Evolutionary conservation across 2,888 invertebrate species (phyloP).

Genomic region (Protodeltote pygarga): DNA sequence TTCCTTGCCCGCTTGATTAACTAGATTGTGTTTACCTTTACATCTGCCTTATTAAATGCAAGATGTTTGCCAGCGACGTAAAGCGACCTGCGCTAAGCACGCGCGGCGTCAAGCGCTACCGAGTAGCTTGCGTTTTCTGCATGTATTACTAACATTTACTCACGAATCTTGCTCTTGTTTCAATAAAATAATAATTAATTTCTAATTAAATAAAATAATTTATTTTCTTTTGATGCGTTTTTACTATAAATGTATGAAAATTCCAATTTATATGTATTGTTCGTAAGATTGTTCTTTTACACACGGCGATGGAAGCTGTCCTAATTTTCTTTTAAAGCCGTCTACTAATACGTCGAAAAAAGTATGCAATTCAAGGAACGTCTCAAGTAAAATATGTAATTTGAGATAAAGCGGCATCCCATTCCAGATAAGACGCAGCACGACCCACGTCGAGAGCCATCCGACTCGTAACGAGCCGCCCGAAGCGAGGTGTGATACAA

Average conservation of each 20-base stretch:
- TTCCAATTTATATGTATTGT: neutral
- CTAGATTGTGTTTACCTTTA: slow-evolving; percentile 75
- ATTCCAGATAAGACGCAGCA: slow-evolving; percentile 85
- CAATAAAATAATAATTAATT: too few relatives aligned
- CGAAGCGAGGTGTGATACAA: slow-evolving; percentile 87
- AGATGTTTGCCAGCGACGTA: slow-evolving; percentile 52
- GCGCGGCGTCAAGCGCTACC: neutral
- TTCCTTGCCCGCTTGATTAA: slow-evolving; percentile 80
- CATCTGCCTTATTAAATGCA: slow-evolving; percentile 64
- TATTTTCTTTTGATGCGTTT: slow-evolving; percentile 18
- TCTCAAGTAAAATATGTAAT: slow-evolving; percentile 86
- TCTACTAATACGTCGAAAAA: slow-evolving; percentile 67
- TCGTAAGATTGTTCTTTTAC: slow-evolving; percentile 1
- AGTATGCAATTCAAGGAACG: slow-evolving; percentile 73
- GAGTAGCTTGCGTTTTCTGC: slow-evolving; percentile 36
- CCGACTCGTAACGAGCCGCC: slow-evolving; percentile 85
- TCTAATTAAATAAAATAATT: too few relatives aligned
- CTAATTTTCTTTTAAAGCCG: slow-evolving; percentile 56
- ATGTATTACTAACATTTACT: slow-evolving; percentile 51
- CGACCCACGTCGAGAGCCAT: slow-evolving; percentile 84
- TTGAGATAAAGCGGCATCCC: slow-evolving; percentile 85
- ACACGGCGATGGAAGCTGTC: slow-evolving; percentile 6
- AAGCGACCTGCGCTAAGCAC: slow-evolving; percentile 17
- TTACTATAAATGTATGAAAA: too few relatives aligned
- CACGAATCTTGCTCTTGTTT: too few relatives aligned